These are phyloP conservation scores for Temnothorax unifasciatus DNA, from an alignment of 2,888 invertebrate species.

Conservation along the genomic window DNA sequence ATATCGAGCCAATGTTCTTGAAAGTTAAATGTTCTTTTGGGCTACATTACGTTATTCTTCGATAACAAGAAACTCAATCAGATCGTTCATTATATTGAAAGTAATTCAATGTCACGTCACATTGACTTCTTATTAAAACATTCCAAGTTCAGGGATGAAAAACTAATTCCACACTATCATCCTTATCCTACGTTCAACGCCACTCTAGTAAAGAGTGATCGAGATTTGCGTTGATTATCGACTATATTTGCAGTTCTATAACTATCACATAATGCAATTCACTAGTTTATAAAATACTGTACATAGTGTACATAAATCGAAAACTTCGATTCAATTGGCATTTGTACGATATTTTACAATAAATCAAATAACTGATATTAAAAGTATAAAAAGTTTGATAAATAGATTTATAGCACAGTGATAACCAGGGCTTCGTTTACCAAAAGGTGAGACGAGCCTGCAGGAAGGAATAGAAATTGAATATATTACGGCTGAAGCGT, in stretches of 20 bases:
- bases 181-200: neutral
- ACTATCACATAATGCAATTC: neutral
- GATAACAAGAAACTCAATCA: conserved; percentile 29
- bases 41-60: conserved; percentile 37
- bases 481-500: conserved; percentile 57
- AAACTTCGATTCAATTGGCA: neutral
- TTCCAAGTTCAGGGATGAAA: neutral
- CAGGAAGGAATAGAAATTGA: conserved; percentile 61
- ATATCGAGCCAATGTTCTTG: conserved; percentile 44
- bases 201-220: neutral
- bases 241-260: conserved; percentile 1
- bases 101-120: conserved; percentile 43
- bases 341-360: neutral
- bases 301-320: neutral
- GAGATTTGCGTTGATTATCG: neutral
- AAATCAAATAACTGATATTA: conserved; percentile 25
- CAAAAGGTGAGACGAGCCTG: conserved; percentile 13
- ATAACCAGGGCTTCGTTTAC: conserved; percentile 42
- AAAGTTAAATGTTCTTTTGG: conserved; percentile 64
- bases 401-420: conserved; percentile 32
- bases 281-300: neutral
- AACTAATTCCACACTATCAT: neutral
- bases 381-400: conserved; percentile 46
- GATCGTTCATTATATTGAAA: neutral
- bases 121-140: conserved; percentile 57